These are phyloP conservation scores for Microctonus hyperodae DNA, from an alignment of 2,888 invertebrate species.

Conservation along the genomic window DNA sequence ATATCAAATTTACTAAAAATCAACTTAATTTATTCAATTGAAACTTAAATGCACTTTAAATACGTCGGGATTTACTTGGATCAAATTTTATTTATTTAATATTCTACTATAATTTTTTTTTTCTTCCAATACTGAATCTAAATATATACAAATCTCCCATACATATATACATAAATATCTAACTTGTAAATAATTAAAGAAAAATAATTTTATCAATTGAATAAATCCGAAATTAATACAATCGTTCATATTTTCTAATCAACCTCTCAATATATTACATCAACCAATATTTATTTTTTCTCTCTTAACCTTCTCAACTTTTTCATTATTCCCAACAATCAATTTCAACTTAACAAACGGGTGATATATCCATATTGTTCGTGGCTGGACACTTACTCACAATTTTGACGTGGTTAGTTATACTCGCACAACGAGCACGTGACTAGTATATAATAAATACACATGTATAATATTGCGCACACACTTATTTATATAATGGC, in stretches of 20 bases:
- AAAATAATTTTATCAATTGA: too few relatives aligned
- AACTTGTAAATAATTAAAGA: too few relatives aligned
- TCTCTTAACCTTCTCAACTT: background rate
- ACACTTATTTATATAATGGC: background rate
- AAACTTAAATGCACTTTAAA: too few relatives aligned
- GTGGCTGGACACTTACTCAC: conserved; percentile 1
- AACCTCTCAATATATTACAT: too few relatives aligned
- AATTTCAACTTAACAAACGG: conserved; percentile 22
- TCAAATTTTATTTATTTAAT: too few relatives aligned
- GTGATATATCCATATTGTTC: conserved; percentile 9
- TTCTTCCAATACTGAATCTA: conserved; percentile 6
- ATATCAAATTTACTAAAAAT: background rate
- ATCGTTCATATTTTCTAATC: too few relatives aligned
- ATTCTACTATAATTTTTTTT: background rate
- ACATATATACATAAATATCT: too few relatives aligned
- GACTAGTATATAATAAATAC: too few relatives aligned
- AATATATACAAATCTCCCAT: too few relatives aligned
- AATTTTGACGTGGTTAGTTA: conserved; percentile 53
- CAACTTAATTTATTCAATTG: background rate
- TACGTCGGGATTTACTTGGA: conserved; percentile 39
- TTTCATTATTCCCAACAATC: background rate
- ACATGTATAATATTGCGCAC: too few relatives aligned
- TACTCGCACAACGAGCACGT: conserved; percentile 26
- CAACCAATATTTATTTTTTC: too few relatives aligned
- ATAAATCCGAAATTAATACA: too few relatives aligned